These are phyloP conservation scores for Eurytoma californica DNA, from an alignment of 2,888 invertebrate species.

Conservation along the genomic window DNA sequence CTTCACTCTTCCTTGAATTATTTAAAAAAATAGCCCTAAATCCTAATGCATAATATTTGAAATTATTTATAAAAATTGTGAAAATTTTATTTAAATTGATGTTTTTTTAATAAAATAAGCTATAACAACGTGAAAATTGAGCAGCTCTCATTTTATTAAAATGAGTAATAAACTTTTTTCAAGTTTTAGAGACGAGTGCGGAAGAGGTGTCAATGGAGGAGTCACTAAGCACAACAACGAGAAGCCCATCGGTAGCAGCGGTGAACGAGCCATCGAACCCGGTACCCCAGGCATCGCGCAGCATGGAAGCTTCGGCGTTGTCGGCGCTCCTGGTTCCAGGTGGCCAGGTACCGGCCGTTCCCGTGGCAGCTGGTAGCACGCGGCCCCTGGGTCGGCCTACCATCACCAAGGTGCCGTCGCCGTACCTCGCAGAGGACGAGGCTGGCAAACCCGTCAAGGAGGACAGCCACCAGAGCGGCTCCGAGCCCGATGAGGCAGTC, in stretches of 20 bases:
- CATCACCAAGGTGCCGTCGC: conserved; percentile 79
- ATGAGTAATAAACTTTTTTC: no score
- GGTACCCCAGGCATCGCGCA: conserved; percentile 65
- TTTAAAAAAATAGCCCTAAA: no score
- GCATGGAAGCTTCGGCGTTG: conserved; percentile 76
- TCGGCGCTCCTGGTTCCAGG: conserved; percentile 81
- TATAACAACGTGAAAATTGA: no score
- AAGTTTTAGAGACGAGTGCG: not conserved
- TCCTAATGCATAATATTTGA: no score
- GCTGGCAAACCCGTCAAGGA: conserved; percentile 44
- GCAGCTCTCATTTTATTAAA: no score
- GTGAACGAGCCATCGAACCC: not conserved
- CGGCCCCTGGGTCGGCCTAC: conserved; percentile 77
- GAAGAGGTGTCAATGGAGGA: conserved; percentile 16
- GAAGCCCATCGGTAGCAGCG: not conserved
- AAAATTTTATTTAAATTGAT: no score
- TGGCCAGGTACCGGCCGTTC: conserved; percentile 75
- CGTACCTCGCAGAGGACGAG: conserved; percentile 64
- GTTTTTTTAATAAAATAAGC: conserved; percentile 9
- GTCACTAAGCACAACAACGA: not conserved
- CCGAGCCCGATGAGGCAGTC: conserved; percentile 69
- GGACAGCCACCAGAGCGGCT: conserved; percentile 52
- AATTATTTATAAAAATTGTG: no score
- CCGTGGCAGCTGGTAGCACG: conserved; percentile 59
- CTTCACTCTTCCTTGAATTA: no score